phyloP scores from a whole-genome alignment of 2,113 vertebrate species.

The Lepus timidus region DNA sequence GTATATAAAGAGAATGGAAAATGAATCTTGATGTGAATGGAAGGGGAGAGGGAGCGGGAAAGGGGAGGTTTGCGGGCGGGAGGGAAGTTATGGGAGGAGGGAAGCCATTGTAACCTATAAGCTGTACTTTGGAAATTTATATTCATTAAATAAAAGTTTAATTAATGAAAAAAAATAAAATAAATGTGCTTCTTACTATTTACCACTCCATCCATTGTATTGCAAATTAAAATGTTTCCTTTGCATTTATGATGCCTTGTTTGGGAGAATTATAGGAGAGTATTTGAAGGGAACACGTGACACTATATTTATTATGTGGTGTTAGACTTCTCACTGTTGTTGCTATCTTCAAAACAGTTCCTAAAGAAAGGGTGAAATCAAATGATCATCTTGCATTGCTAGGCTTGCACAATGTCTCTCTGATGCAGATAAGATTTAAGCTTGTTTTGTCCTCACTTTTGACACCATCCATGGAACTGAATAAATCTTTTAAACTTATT shows the following conservation, averaged over 20 bases:
- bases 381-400: neutral
- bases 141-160: too few relatives aligned
- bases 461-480: neutral
- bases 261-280: neutral
- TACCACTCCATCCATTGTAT: neutral
- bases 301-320: neutral
- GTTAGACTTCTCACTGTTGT: neutral
- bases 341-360: neutral
- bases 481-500: neutral
- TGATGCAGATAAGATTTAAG: neutral
- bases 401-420: neutral
- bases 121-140: too few relatives aligned
- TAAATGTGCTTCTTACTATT: neutral
- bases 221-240: neutral
- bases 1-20: too few relatives aligned
- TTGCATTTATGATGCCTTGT: neutral
- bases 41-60: too few relatives aligned
- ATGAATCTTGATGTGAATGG: too few relatives aligned
- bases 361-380: neutral
- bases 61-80: too few relatives aligned
- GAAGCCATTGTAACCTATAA: too few relatives aligned
- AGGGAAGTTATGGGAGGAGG: too few relatives aligned
- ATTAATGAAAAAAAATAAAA: neutral
- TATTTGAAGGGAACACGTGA: neutral
- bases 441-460: constrained; percentile 2